A percentile compares a stretch with the other conserved stretches of the same genome.
These are phyloP conservation scores for Merluccius polli DNA, from an alignment of 2,797 vertebrate species.

Conservation along the genomic window DNA sequence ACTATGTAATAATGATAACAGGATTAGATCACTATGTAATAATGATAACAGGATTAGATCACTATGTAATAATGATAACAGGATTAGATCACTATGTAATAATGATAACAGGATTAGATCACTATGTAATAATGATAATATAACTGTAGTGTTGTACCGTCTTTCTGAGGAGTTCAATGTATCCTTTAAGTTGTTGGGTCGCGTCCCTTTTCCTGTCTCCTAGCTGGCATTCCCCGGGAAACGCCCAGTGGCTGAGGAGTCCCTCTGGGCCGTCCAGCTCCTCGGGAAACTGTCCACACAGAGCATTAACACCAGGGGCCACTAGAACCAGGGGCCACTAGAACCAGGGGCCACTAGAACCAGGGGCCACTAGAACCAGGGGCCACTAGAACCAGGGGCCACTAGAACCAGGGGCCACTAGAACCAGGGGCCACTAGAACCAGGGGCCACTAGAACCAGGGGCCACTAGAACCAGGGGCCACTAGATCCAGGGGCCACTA, in stretches of 20 bases:
- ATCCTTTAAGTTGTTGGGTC: slow-evolving; percentile 74
- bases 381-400: not conserved
- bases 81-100: too few relatives aligned
- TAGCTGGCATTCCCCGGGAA: slow-evolving; percentile 72
- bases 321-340: not conserved
- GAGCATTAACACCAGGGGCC: not conserved
- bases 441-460: too few relatives aligned
- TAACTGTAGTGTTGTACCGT: slow-evolving; percentile 70
- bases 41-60: too few relatives aligned
- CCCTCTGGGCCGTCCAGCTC: slow-evolving; percentile 77
- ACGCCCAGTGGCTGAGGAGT: slow-evolving; percentile 85
- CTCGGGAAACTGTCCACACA: slow-evolving; percentile 75
- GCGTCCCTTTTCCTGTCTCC: slow-evolving; percentile 67
- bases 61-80: too few relatives aligned
- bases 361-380: not conserved
- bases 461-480: not conserved
- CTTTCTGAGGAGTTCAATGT: slow-evolving; percentile 78
- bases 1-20: too few relatives aligned
- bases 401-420: too few relatives aligned
- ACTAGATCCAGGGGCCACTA: not conserved
- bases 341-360: not conserved
- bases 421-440: not conserved
- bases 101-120: too few relatives aligned
- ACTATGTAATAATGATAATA: too few relatives aligned
- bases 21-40: too few relatives aligned